These are phyloP conservation scores for Drosophila truncata DNA, from an alignment of 1,140 invertebrate genomes.

Conservation along the genomic window DNA sequence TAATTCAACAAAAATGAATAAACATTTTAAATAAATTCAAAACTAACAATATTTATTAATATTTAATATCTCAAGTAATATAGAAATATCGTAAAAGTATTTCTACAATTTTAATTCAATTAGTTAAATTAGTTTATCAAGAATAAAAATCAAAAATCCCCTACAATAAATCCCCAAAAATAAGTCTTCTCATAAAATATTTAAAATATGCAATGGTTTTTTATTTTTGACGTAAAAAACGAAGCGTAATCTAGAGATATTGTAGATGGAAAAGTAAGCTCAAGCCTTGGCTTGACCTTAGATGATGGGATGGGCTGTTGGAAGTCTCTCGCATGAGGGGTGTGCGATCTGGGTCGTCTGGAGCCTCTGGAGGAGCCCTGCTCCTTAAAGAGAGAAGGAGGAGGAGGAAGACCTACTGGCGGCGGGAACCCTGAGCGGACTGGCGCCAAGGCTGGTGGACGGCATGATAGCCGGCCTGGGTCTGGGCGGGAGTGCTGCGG, in stretches of 20 bases:
- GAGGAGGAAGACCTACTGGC: constrained; percentile 11
- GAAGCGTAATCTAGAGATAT: constrained; percentile 36
- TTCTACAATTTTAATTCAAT: too few species aligned
- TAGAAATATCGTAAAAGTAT: background rate
- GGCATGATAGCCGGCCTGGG: constrained; percentile 59
- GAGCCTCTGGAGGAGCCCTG: constrained; percentile 15
- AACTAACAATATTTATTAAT: background rate
- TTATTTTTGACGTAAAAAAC: constrained; percentile 45
- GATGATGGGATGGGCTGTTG: constrained; percentile 23
- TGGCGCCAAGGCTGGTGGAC: constrained; percentile 59
- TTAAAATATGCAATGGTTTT: constrained; percentile 44
- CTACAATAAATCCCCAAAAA: background rate
- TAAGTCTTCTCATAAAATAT: background rate
- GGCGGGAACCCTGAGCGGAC: constrained; percentile 30
- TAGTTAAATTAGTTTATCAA: background rate
- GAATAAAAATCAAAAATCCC: background rate
- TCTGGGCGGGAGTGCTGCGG: constrained; percentile 72
- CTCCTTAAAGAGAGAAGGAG: constrained; percentile 1
- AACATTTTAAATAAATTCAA: background rate
- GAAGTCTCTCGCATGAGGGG: constrained; percentile 46
- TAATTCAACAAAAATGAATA: background rate
- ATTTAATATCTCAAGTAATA: too few species aligned
- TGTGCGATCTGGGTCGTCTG: constrained; percentile 36
- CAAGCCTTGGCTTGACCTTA: background rate
- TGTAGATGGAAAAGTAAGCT: constrained; percentile 6